Evolutionary conservation across 2,113 vertebrate species (phyloP).

Genomic region (Malurus melanocephalus): DNA sequence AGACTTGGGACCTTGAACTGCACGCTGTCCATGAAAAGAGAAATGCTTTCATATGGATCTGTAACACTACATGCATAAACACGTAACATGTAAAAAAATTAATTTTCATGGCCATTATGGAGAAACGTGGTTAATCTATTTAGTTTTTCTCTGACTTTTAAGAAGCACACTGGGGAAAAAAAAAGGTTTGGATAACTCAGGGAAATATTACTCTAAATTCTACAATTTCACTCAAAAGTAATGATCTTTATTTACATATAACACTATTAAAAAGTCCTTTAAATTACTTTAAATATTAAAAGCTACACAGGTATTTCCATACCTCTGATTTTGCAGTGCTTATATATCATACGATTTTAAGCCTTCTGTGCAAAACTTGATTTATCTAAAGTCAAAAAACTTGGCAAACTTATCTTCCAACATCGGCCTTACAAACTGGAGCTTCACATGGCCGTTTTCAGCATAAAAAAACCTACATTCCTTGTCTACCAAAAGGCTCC

Average conservation of each 20-base stretch:
- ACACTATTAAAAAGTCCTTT: neutral
- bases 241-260: neutral
- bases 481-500: neutral
- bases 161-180: neutral
- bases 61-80: neutral
- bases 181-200: neutral
- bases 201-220: neutral
- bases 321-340: neutral
- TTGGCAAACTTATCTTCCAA: neutral
- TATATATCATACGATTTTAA: neutral
- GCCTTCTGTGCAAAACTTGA: neutral
- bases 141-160: neutral
- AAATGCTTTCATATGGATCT: neutral
- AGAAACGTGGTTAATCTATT: neutral
- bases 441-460: neutral
- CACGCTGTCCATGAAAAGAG: neutral
- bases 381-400: neutral
- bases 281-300: neutral
- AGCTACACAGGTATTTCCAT: neutral
- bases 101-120: rapidly evolving
- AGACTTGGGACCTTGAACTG: neutral
- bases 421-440: neutral
- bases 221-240: neutral
- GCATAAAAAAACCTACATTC: neutral
- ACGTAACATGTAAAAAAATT: neutral